Evolutionary conservation across 2,797 vertebrate species (phyloP), one percentile per base, ranked within the genome.

Genomic region (Clarias pachynema): DNA sequence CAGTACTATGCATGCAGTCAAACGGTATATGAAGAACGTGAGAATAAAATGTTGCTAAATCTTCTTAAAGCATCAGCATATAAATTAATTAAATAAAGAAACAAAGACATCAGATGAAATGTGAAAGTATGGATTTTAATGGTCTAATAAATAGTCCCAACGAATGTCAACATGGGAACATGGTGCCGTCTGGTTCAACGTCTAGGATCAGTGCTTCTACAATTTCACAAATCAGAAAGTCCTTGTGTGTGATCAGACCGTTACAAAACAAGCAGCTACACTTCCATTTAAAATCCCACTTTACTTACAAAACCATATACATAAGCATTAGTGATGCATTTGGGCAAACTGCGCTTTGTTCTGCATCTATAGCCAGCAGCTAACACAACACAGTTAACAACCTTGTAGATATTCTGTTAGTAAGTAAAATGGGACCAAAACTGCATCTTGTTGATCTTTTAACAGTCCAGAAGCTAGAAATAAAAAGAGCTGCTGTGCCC

Each of bases 121-220:
- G 93, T 92, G 91, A 91, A 90, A 94, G 94, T 93, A 94, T 92
- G 92, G 91, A 91, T 87, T 88, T 93, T 90, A 93, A 92, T 93
- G 92, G 90, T 92, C 91, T 93, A 95, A 96, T 96, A 96, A 96
- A 96, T 96, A 95, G 88, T 87, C 91, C 91, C 89, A 91, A 90
- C 89, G 84, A 92, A 91, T 85, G 83, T 92, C 84, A 88, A 85
- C 79, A 86, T 20, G 73, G 86, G 78, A 91, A 89, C 85, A 69
- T 81, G 88, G 57, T 90, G 90, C 88, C 88, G 86, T 91, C 90
- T 90, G 85, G 86, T 85, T 89, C 74, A 62, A 83, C 40, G 79
- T 62, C 79, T 82, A 22, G 87, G 83, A 88, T 94, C 95, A 92
- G 94, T 95, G 94, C 94, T 93, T 94, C 83, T 80, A 88, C 68